Evolutionary conservation across 2,797 vertebrate species (phyloP).

Genomic region (Lepilemur septentrionalis): DNA sequence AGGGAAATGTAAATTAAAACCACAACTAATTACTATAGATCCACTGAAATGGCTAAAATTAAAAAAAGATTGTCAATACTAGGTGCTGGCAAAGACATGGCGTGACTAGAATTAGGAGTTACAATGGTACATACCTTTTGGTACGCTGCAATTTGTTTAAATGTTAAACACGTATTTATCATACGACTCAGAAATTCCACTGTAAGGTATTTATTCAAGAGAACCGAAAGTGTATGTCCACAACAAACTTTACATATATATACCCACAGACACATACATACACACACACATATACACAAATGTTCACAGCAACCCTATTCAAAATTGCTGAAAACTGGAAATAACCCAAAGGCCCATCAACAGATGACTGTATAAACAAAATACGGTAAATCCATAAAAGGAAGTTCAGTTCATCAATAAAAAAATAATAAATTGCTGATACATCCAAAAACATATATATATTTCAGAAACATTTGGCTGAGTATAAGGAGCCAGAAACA

Average conservation of each 20-base stretch:
- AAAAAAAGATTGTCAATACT: not conserved
- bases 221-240: not conserved
- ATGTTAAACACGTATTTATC: not conserved
- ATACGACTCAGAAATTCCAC: not conserved
- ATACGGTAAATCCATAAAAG: not conserved
- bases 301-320: not conserved
- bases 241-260: not conserved
- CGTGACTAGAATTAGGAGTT: not conserved
- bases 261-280: too few species aligned
- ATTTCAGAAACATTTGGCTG: not conserved
- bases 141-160: not conserved
- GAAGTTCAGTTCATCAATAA: not conserved
- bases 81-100: not conserved
- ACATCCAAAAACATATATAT: not conserved
- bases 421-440: not conserved
- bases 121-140: not conserved
- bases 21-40: not conserved
- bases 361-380: not conserved
- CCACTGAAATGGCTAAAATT: not conserved
- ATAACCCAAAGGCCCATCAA: not conserved
- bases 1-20: not conserved
- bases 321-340: not conserved
- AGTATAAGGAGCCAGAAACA: not conserved
- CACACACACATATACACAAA: not conserved
- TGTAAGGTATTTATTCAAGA: not conserved